Base-by-base conservation (phyloP, 2,888 invertebrate species). In the Eilema depressum region DNA sequence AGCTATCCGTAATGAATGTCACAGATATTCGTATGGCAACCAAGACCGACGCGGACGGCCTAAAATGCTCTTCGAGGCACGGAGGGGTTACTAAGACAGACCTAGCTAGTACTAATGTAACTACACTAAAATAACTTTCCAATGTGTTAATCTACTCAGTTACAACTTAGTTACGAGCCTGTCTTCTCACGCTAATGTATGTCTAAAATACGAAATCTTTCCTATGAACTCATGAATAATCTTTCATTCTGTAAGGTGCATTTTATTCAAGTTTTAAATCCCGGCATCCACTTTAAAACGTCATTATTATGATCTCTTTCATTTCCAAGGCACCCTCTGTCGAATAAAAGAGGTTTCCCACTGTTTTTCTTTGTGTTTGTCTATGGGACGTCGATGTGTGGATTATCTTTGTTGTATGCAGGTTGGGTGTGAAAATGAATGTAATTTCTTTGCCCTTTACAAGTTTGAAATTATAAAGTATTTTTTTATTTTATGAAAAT, bases 301-400 rank as follows among this genome's bases (percentile, higher is more conserved):
- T 77, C 78, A 80, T 83, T 83, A 81, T 76, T 76, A 73, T 75
- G 66, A 74, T 80, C 69, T 73, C 66, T 77, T 74, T 79, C 75
- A 77, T 82, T 75, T 71, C 73, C 59, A 75, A 66, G 75, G 71
- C 76, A 75, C 75, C 79, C 78, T 75, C 73, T 74, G 56, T 75
- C 74, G 77, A 59, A 71, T 81, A 79, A 83, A 80, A 69, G 69
- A 70, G 80, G 74, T 80, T 83, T 83, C 82, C 79, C 74, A 75
- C 77, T 84, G 85, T 78, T 83, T 85, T 78, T 83, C 82, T 83
- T 85, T 83, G 76, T 80, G 69, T 72, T 73, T 61, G 25, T 68
- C 66, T 66, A 68, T 71, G 57, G 74, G 57, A 59, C 47, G 65
- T 67, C 66, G 64, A 70, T 65, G 64, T 56, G 63, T 66, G 60